Conservation (phyloP, 2,888 invertebrate genomes). For the Pollenia amentaria region DNA sequence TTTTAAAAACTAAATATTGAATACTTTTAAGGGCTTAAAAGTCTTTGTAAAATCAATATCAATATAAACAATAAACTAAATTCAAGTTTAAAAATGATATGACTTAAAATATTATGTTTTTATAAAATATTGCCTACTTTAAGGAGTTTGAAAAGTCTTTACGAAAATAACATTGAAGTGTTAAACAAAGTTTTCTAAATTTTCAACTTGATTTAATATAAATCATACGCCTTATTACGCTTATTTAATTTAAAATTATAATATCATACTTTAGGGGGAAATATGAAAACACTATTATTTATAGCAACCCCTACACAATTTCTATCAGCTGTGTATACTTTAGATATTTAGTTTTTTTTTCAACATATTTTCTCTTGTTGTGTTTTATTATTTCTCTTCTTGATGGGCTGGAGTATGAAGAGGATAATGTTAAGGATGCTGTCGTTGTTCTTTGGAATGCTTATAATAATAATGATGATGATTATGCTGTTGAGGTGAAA, state of each 20-base stretch:
- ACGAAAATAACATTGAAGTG: too few relatives aligned
- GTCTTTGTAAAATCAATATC: too few relatives aligned
- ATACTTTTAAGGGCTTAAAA: too few relatives aligned
- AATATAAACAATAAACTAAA: too few relatives aligned
- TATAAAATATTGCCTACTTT: background rate
- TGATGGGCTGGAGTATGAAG: constrained; percentile 43
- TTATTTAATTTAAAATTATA: constrained; percentile 13
- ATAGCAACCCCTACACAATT: constrained; percentile 18
- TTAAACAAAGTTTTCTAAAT: background rate
- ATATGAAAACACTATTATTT: constrained; percentile 20
- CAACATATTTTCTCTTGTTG: background rate
- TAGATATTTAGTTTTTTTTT: background rate
- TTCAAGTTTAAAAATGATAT: too few relatives aligned
- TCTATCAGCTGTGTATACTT: constrained; percentile 8
- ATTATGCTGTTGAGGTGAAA: constrained; percentile 7
- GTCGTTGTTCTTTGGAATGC: constrained; percentile 6
- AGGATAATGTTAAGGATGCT: constrained; percentile 53
- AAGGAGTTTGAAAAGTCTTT: too few relatives aligned
- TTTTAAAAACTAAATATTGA: too few relatives aligned
- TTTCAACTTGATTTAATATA: constrained; percentile 21
- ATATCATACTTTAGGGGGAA: constrained; percentile 41
- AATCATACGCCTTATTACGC: constrained; percentile 23
- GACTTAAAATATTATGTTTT: too few relatives aligned
- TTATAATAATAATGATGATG: constrained; percentile 30
- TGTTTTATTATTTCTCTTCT: constrained; percentile 18